These are phyloP conservation scores for Amphiprion ocellaris DNA, from an alignment of 2,113 vertebrate species.

Conservation along the genomic window DNA sequence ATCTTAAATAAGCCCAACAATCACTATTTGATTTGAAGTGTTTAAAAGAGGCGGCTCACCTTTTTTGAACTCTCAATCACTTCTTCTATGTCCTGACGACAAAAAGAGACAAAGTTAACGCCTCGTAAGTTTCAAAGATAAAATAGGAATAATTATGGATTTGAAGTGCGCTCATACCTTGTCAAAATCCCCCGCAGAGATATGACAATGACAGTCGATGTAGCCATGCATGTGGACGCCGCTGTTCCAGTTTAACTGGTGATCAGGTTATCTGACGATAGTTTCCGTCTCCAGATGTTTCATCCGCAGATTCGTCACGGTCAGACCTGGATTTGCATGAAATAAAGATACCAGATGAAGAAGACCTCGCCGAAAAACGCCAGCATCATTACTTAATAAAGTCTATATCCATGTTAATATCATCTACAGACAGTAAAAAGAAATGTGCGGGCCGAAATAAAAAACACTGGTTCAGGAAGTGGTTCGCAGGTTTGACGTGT, in stretches of 20 bases:
- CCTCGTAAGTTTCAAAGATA: fast-evolving
- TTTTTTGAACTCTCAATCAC: conserved; percentile 89
- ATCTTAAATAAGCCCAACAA: neutral
- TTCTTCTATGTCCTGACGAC: conserved; percentile 87
- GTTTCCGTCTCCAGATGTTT: no score
- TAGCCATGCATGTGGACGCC: conserved; percentile 72
- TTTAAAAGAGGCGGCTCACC: conserved; percentile 65
- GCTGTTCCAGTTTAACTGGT: neutral
- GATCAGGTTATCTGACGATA: no score
- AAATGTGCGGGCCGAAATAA: no score
- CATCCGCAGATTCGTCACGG: no score
- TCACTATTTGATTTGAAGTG: neutral
- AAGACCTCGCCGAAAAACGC: no score
- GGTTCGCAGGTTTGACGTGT: no score
- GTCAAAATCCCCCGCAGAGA: conserved; percentile 84
- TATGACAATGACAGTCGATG: conserved; percentile 85
- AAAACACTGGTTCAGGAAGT: no score
- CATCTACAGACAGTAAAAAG: no score
- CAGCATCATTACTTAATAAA: no score
- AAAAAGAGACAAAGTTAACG: neutral
- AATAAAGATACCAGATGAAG: no score
- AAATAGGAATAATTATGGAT: neutral
- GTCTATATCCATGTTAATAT: no score
- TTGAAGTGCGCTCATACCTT: conserved; percentile 42
- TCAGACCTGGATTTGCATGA: no score